Percentiles rank a stretch among this genome's conserved stretches.
These are phyloP conservation scores for Daubentonia madagascariensis DNA, from an alignment of 2,113 vertebrate genomes.

Conservation along the genomic window DNA sequence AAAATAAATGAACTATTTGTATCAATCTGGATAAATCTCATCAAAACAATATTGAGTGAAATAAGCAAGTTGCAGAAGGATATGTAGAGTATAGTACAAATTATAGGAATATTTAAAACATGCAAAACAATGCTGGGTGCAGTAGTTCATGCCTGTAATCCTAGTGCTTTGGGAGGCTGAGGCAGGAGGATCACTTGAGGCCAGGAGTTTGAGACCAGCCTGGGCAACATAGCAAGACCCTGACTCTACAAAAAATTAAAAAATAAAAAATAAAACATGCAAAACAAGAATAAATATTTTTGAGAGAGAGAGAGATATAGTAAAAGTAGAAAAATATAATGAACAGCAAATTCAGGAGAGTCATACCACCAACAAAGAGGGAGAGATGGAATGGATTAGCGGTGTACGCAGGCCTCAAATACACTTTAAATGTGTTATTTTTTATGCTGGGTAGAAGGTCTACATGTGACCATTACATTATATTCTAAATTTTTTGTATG, in stretches of 20 bases:
- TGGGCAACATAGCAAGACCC: no score
- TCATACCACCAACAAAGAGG: not conserved
- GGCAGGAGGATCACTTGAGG: no score
- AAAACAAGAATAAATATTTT: slow-evolving; percentile 3
- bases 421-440: not conserved
- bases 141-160: no score
- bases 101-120: not conserved
- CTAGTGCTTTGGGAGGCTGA: no score
- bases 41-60: not conserved
- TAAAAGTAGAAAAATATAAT: not conserved
- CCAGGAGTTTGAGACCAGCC: no score
- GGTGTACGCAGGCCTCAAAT: not conserved
- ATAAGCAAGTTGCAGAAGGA: not conserved
- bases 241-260: no score
- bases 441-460: not conserved
- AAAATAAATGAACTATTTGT: not conserved
- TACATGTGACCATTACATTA: not conserved
- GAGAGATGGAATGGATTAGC: not conserved
- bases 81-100: not conserved
- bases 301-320: not conserved
- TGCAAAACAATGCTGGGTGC: not conserved
- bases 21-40: not conserved
- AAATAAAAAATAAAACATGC: not conserved
- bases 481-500: not conserved
- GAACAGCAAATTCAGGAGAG: not conserved